Conservation (phyloP, 2,888 invertebrate genomes). For the Synergus japonicus region DNA sequence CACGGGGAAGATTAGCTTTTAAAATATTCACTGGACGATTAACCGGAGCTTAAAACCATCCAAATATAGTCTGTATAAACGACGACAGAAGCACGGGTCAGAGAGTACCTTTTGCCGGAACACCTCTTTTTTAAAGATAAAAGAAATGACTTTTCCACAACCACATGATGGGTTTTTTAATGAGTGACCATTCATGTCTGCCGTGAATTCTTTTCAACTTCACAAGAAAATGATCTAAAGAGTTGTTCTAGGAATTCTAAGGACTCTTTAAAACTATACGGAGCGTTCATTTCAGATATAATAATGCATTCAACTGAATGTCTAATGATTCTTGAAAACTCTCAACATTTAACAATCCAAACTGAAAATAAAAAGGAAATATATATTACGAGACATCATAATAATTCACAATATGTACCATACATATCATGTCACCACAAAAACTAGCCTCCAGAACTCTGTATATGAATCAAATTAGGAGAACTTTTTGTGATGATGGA, state of each 20-base stretch:
- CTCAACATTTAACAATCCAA: too few species aligned
- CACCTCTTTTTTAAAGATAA: not conserved
- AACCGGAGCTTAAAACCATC: constrained; percentile 57
- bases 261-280: too few species aligned
- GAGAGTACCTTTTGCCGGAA: constrained; percentile 19
- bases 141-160: not conserved
- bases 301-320: too few species aligned
- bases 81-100: not conserved
- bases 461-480: constrained; percentile 39
- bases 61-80: constrained; percentile 22
- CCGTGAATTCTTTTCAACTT: not conserved
- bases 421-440: not conserved
- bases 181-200: not conserved
- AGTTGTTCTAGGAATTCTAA: too few species aligned
- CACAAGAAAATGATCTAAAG: too few species aligned
- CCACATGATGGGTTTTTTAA: not conserved
- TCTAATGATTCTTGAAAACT: too few species aligned
- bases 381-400: too few species aligned
- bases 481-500: constrained; percentile 39
- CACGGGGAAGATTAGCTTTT: constrained; percentile 62
- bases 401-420: not conserved
- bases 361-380: too few species aligned
- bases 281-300: too few species aligned
- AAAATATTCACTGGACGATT: constrained; percentile 70
- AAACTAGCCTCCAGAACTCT: not conserved